A percentile compares a stretch with the other conserved stretches of the same genome.
These are phyloP conservation scores for Eurois occulta DNA, from an alignment of 2,888 invertebrate genomes.

Conservation along the genomic window DNA sequence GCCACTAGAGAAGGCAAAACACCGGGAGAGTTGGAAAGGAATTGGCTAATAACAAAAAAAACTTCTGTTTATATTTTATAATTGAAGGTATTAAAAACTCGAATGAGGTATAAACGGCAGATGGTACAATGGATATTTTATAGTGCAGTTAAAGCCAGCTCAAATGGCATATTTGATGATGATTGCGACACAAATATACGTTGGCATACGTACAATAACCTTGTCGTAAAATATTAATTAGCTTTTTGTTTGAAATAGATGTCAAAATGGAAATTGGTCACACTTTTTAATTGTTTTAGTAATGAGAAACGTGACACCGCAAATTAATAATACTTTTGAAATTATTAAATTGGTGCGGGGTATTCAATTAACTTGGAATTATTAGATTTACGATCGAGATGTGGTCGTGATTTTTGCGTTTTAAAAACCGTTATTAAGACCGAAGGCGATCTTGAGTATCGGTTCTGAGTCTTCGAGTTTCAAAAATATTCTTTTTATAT, in stretches of 20 bases:
- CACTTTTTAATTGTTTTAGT: constrained; percentile 37
- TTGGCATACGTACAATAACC: background rate
- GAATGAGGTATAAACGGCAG: constrained; percentile 52
- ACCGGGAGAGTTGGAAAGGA: too few relatives aligned
- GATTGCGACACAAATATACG: constrained; percentile 7
- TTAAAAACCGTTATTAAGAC: too few relatives aligned
- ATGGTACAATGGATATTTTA: constrained; percentile 40
- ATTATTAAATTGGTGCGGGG: background rate
- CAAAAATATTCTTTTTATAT: background rate
- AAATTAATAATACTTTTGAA: constrained; percentile 32
- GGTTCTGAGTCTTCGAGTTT: background rate
- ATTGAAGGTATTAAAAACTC: constrained; percentile 33
- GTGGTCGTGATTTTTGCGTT: background rate
- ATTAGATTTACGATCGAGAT: background rate
- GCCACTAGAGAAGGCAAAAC: too few relatives aligned
- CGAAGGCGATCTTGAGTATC: background rate
- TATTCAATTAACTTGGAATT: constrained; percentile 24
- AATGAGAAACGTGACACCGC: constrained; percentile 44
- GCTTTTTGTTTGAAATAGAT: constrained; percentile 28
- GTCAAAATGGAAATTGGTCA: constrained; percentile 9
- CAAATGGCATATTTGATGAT: constrained; percentile 54
- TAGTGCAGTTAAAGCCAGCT: constrained; percentile 30
- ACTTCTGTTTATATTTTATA: constrained; percentile 6
- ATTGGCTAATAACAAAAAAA: too few relatives aligned
- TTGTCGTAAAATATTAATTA: constrained; percentile 31